Evolutionary conservation across 92 coral and sea anemone species (phyloP).

Genomic region (Actinernus sp.): DNA sequence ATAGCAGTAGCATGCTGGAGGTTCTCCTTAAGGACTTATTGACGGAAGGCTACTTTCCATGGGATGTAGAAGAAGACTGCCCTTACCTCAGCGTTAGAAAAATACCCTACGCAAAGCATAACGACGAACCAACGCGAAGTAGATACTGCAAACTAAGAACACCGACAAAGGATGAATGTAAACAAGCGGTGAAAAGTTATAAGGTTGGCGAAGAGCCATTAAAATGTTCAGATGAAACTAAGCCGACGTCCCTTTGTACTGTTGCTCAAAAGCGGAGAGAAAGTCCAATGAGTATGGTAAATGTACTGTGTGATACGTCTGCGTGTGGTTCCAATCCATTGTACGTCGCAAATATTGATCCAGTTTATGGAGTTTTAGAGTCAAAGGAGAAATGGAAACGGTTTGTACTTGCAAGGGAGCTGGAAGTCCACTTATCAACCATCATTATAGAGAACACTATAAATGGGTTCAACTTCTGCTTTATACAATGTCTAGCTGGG

Average conservation of each 20-base stretch:
- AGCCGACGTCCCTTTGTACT: background rate
- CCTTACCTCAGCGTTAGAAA: background rate
- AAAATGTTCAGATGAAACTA: conserved; percentile 14
- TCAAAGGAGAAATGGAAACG: conserved; percentile 32
- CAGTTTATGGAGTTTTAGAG: conserved; percentile 42
- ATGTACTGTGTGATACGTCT: conserved; percentile 37
- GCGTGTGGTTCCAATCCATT: conserved; percentile 56
- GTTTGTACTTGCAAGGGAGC: conserved; percentile 14
- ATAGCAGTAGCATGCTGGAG: background rate
- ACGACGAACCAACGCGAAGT: background rate
- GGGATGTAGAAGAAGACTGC: background rate
- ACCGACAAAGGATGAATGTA: conserved; percentile 42
- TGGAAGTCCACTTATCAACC: conserved; percentile 30
- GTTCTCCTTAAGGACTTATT: background rate
- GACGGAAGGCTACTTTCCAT: background rate
- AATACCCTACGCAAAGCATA: background rate
- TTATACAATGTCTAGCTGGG: conserved; percentile 37
- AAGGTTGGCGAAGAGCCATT: conserved; percentile 17
- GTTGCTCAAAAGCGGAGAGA: too few relatives aligned
- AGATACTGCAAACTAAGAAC: conserved; percentile 6
- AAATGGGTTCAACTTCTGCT: conserved; percentile 68
- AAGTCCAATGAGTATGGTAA: background rate
- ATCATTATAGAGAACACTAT: conserved; percentile 23
- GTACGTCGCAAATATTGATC: conserved; percentile 52
- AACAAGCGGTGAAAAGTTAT: conserved; percentile 32